These are phyloP conservation scores for Pararge aegeria DNA, from an alignment of 1,140 invertebrate species.

Conservation along the genomic window DNA sequence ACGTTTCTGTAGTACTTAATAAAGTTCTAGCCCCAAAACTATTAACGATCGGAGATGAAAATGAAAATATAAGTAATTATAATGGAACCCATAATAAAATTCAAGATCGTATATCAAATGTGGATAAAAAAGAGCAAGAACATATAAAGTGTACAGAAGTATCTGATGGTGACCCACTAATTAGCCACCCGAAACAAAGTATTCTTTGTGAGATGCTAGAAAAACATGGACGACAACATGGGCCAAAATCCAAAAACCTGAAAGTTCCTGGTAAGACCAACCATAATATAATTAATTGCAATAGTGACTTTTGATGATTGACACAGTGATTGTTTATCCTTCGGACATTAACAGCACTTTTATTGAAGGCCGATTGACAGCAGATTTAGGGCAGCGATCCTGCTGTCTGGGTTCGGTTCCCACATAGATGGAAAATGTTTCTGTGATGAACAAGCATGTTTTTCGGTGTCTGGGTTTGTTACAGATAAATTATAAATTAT, in stretches of 20 bases:
- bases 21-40: neutral
- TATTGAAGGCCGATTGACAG: too few species aligned
- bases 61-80: neutral
- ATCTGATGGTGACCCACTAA: conserved; percentile 7
- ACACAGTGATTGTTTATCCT: too few species aligned
- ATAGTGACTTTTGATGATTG: too few species aligned
- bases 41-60: neutral
- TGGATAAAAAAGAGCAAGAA: neutral
- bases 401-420: too few species aligned
- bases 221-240: conserved; percentile 46
- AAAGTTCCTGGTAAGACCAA: conserved; percentile 51
- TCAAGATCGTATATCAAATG: neutral
- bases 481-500: too few species aligned
- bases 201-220: conserved; percentile 59
- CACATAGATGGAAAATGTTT: too few species aligned
- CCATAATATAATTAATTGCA: too few species aligned
- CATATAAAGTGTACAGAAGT: conserved; percentile 2
- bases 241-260: conserved; percentile 35
- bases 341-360: too few species aligned
- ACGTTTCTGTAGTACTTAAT: neutral
- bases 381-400: too few species aligned
- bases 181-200: conserved; percentile 39
- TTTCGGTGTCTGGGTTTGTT: too few species aligned
- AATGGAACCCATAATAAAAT: neutral
- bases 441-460: too few species aligned